These are phyloP conservation scores for Lycopodina hypogea DNA, from an alignment of 37 sponge, comb jelly and placozoan species.

Conservation along the genomic window DNA sequence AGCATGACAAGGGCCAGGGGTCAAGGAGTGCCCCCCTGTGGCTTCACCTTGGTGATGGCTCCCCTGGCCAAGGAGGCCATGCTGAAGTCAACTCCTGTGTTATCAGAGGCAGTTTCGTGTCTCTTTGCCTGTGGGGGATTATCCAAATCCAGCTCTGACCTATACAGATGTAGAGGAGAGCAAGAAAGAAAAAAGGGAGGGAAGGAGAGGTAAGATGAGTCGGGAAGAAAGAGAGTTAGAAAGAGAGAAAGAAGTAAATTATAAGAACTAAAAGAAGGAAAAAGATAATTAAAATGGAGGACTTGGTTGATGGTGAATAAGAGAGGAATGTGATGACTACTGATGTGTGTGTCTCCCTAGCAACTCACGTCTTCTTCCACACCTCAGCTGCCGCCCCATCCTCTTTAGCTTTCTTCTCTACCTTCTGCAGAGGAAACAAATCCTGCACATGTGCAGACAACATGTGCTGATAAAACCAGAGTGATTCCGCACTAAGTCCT, in stretches of 20 bases:
- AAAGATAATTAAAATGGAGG: not conserved
- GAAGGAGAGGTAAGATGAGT: not conserved
- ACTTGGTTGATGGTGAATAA: no score
- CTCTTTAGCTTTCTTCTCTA: conserved; percentile 43
- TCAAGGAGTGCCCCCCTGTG: not conserved
- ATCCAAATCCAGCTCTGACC: conserved; percentile 57
- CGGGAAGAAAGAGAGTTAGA: not conserved
- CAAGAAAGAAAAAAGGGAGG: not conserved
- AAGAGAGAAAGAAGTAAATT: not conserved
- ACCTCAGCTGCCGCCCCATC: conserved; percentile 48
- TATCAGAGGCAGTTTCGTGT: conserved; percentile 18
- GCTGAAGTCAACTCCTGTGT: conserved; percentile 66
- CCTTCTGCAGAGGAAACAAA: conserved; percentile 60
- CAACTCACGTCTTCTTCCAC: conserved; percentile 67
- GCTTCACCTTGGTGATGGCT: conserved; percentile 62
- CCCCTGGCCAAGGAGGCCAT: conserved; percentile 77
- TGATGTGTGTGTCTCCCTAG: not conserved
- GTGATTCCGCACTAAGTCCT: no score
- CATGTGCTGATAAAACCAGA: not conserved
- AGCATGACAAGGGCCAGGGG: not conserved
- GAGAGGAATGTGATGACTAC: no score
- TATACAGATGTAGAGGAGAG: not conserved
- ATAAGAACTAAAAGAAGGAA: conserved; percentile 13
- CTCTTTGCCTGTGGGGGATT: conserved; percentile 36
- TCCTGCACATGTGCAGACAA: conserved; percentile 37